Percentiles rank a stretch among this genome's conserved stretches.
phyloP scores from a whole-genome alignment of 2,797 vertebrate species.

The Centroberyx gerrardi region DNA sequence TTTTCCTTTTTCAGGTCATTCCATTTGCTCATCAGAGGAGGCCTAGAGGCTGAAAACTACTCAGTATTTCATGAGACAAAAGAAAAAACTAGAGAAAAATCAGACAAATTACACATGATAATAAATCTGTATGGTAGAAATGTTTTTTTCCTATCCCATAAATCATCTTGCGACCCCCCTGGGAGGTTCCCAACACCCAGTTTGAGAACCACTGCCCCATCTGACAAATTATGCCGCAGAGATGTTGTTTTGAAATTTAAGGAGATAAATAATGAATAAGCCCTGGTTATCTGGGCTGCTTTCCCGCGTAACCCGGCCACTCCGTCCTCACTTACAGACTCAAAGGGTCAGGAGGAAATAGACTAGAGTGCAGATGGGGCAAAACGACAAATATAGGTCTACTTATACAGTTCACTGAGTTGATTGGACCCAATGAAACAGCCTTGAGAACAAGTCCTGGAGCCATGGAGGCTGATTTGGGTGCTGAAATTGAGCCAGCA shows the following conservation, averaged over 20 bases:
- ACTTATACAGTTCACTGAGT: constrained; percentile 23
- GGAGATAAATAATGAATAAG: background rate
- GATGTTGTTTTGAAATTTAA: background rate
- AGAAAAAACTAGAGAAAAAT: too few species aligned
- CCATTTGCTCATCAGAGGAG: too few species aligned
- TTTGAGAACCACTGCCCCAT: too few species aligned
- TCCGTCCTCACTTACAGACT: constrained; percentile 10
- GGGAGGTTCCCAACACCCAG: too few species aligned
- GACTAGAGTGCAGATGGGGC: constrained; percentile 19
- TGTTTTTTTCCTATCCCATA: too few species aligned
- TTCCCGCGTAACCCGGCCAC: background rate
- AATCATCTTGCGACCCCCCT: too few species aligned
- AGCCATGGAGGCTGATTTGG: constrained; percentile 8
- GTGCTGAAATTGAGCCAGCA: constrained; percentile 4
- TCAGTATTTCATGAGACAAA: too few species aligned
- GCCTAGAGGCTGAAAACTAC: too few species aligned
- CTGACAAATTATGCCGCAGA: background rate
- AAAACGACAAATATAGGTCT: constrained; percentile 13
- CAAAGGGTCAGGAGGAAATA: constrained; percentile 14
- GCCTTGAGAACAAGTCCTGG: constrained; percentile 9
- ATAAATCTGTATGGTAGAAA: too few species aligned
- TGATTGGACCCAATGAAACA: constrained; percentile 25
- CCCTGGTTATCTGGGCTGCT: constrained; percentile 11
- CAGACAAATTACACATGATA: too few species aligned
- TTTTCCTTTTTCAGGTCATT: too few species aligned